Evolutionary conservation across 2,888 invertebrate species (phyloP).

Genomic region (Clivina fossor): DNA sequence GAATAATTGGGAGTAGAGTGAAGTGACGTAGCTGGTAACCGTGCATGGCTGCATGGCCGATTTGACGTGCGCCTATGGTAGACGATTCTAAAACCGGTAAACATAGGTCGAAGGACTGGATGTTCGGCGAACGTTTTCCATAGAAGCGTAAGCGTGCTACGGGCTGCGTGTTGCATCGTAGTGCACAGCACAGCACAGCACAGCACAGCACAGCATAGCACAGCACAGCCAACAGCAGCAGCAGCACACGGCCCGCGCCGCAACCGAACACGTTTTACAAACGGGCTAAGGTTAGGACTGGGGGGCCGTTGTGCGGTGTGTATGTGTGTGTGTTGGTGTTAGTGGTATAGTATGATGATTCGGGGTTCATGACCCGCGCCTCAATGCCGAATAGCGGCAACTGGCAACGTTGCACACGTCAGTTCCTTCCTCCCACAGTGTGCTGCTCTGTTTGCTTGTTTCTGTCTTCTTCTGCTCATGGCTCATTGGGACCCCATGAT

Average conservation of each 20-base stretch:
- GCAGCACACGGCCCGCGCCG: constrained; percentile 24
- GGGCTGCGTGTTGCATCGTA: constrained; percentile 14
- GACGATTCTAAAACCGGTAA: constrained; percentile 24
- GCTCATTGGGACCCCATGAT: neutral
- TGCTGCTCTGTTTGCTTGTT: neutral
- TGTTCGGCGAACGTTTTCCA: constrained; percentile 7
- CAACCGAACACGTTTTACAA: no score
- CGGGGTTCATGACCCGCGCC: constrained; percentile 29
- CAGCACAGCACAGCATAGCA: neutral
- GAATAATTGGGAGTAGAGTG: no score
- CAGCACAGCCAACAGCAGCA: constrained; percentile 1
- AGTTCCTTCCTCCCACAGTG: constrained; percentile 15
- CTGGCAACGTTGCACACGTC: constrained; percentile 17
- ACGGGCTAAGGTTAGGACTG: no score
- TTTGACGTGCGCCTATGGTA: neutral
- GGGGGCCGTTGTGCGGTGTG: no score
- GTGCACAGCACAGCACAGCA: neutral
- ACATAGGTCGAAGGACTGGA: constrained; percentile 17
- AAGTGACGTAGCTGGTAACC: no score
- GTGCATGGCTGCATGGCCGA: no score
- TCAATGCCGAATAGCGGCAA: constrained; percentile 28
- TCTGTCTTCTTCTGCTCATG: no score
- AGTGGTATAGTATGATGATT: no score
- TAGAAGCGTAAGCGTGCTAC: no score
- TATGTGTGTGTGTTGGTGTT: no score